Conservation (phyloP, 2,888 invertebrate genomes). For the Trisateles emortualis region DNA sequence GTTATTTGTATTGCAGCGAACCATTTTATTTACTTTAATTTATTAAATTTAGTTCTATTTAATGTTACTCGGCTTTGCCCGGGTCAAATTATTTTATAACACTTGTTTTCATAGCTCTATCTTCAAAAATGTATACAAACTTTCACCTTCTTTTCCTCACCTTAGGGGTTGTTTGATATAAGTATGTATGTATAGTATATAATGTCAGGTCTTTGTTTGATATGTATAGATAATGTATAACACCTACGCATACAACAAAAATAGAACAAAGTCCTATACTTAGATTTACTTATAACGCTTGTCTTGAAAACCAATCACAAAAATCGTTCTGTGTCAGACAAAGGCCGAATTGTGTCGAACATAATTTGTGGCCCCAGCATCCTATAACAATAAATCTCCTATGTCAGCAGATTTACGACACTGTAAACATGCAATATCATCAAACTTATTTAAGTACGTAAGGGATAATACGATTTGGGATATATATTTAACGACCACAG, state of each 20-base stretch:
- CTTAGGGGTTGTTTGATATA: too few relatives aligned
- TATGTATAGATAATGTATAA: too few relatives aligned
- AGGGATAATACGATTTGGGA: slow-evolving; percentile 50
- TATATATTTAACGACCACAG: slow-evolving; percentile 39
- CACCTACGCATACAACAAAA: background rate
- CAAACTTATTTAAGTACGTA: slow-evolving; percentile 62
- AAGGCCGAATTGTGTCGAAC: slow-evolving; percentile 63
- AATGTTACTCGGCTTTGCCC: too few relatives aligned
- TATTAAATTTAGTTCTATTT: too few relatives aligned
- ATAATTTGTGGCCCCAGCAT: slow-evolving; percentile 62
- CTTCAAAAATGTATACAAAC: too few relatives aligned
- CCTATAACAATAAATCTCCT: slow-evolving; percentile 76
- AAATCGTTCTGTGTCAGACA: slow-evolving; percentile 56
- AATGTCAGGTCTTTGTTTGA: too few relatives aligned
- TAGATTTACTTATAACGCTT: slow-evolving; percentile 32
- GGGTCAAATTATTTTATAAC: too few relatives aligned
- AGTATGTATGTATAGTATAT: too few relatives aligned
- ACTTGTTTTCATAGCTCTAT: too few relatives aligned
- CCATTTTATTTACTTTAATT: too few relatives aligned
- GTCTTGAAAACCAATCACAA: slow-evolving; percentile 51
- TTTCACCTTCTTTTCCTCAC: too few relatives aligned
- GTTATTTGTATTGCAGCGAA: too few relatives aligned
- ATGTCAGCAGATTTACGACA: slow-evolving; percentile 76
- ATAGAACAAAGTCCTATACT: background rate
- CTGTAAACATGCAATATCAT: slow-evolving; percentile 80